Evolutionary conservation across 2,888 invertebrate genomes (phyloP), one percentile per base, ranked within the genome.

Genomic region (Tortricodes alternella): DNA sequence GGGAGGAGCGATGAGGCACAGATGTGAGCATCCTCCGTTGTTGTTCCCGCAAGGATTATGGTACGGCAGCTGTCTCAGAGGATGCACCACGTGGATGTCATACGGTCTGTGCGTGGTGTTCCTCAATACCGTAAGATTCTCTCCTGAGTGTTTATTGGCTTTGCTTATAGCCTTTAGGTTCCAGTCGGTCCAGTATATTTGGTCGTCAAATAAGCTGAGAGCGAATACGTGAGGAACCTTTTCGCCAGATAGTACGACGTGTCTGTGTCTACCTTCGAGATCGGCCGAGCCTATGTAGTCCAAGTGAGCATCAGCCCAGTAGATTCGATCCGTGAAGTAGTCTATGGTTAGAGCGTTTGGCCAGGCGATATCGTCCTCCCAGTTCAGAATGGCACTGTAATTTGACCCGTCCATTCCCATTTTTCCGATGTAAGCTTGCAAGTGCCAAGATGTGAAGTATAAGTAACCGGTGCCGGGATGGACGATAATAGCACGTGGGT

Each of bases 151-250:
- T 81, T 99, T 99, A 73, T 98, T 95, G 0, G 98, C 98, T 67
- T 95, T 93, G 64, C 95, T 94, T 50, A 99, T 96, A 0, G 96
- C 96, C 79, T 98, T 98, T 46, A 97, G 86, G 80, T 99, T 99
- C 99, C 99, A 99, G 79, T 99, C 99, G 0, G 98, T 97, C 98
- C 99, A 99, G 86, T 95, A 99, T 15, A 97, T 92, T 68, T 92
- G 94, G 71, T 99, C 98, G 73, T 99, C 99, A 78, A 99, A 99
- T 0, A 99, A 92, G 7, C 96, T 95, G 38, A 99, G 89, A 0
- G 99, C 98, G 72, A 98, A 99, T 0, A 99, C 98, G 79, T 99
- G 99, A 0, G 99, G 99, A 0, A 99, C 98, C 43, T 93, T 90
- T 2, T 91, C 82, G 0, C 97, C 97, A 0, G 95, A 94, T 2